Evolutionary conservation across 2,797 vertebrate species (phyloP), one percentile per base, ranked within the genome.

Genomic region (Zenarchopterus dispar): DNA sequence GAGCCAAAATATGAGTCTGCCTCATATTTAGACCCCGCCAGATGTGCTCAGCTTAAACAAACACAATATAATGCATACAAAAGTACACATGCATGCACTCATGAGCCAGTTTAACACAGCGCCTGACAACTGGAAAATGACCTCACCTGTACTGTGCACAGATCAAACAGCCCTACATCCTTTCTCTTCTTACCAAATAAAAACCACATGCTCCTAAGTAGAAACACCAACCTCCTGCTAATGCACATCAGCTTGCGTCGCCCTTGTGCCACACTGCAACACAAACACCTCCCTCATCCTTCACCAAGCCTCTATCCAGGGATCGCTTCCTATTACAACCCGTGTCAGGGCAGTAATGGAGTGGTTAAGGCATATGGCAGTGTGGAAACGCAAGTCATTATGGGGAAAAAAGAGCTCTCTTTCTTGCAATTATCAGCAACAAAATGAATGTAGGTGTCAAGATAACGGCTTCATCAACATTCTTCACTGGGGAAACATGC

Each of bases 121-220:
- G 62, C 66, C 57, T 54, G 31, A 72, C 77, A 77, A 86, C 69
- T 88, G 86, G 78, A 86, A 78, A 86, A 91, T 92, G 89, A 92
- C 90, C 88, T 93, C 88, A 92, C 85, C 89, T 91, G 89, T 89
- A 82, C 90, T 70, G 79, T 58, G 72, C 85, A 84, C 28, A 91
- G 88, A 89, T 91, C 88, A 91, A 91, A 91, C 86, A 80, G 77
- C 67, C 83, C 74, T 65, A 80, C 87, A 90, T 87, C 86, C 84
- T 89, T 80, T 86, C 83, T 88, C 83, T 44, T 83, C 78, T 86
- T 82, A 78, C 85, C 39, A 66, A 89, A 93, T 84, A 48, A 83
- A 82, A 91, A 80, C 75, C 91, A 90, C 82, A 86, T 90, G 91
- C 73, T 28, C 0, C 76, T 75, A 81, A 86, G 75, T 57, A 70